Evolutionary conservation across 2,113 vertebrate species (phyloP).

Genomic region (Melanotaenia duboulayi): DNA sequence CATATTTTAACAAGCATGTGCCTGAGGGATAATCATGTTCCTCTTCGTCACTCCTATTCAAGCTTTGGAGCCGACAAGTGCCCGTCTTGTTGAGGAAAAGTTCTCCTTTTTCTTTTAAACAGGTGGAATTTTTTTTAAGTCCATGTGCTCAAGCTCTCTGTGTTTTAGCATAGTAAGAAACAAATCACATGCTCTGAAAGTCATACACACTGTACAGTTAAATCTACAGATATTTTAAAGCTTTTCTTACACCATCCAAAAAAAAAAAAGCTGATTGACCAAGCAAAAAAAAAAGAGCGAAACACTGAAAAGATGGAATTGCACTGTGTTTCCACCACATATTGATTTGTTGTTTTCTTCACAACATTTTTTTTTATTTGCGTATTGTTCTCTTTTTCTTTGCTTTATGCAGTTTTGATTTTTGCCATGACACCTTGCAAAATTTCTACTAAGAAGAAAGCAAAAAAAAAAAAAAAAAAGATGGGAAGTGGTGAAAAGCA

Average conservation of each 20-base stretch:
- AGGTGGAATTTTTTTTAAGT: constrained; percentile 43
- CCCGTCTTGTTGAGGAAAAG: constrained; percentile 15
- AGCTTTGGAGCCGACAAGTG: constrained; percentile 22
- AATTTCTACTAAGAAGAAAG: constrained; percentile 56
- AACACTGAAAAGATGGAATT: constrained; percentile 40
- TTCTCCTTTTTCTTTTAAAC: constrained; percentile 20
- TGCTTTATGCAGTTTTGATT: constrained; percentile 47
- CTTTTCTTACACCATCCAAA: constrained; percentile 78
- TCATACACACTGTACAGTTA: constrained; percentile 83
- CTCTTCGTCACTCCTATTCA: constrained; percentile 21
- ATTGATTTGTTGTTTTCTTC: constrained; percentile 8
- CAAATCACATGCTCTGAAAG: constrained; percentile 83
- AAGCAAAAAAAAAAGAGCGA: constrained; percentile 30
- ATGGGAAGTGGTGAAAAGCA: constrained; percentile 14
- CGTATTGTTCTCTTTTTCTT: constrained; percentile 29
- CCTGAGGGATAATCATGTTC: constrained; percentile 43
- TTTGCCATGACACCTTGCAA: constrained; percentile 33
- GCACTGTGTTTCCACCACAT: constrained; percentile 46
- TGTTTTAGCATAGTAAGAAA: constrained; percentile 80
- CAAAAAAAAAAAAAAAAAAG: not conserved
- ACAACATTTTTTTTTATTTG: constrained; percentile 34
- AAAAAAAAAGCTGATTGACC: constrained; percentile 31
- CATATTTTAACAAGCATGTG: constrained; percentile 47
- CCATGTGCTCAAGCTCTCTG: constrained; percentile 75
- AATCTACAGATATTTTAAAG: constrained; percentile 84